Base-by-base conservation (phyloP, 2,797 vertebrate genomes). In the Botia kubotai region DNA sequence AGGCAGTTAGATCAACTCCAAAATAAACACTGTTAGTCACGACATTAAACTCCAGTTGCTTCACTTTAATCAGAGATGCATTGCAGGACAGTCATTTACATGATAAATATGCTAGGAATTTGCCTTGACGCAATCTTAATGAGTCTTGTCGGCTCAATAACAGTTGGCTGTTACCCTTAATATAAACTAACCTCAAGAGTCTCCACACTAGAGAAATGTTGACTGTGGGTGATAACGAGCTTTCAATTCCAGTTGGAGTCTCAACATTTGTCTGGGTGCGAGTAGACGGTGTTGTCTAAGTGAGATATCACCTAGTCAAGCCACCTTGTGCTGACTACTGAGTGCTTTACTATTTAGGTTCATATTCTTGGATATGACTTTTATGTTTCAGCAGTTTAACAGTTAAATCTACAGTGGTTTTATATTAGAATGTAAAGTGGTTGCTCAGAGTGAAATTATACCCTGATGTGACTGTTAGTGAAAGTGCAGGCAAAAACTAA, bases 121-220 rank as follows among this genome's bases (percentile, higher is more conserved):
- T 73, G 52, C 62, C 50, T 58, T 74, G 62, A 57, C 57, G 14
- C 58, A 65, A 67, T 74, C 77, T 79, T 29, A 72, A 26, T 26
- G 48, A 63, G 7, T 46, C 62, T 19, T 26, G 12, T 68, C 0
- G 0, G 21, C 17, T 68, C 21, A 73, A 11, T 73, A 80, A 74
- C 36, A 67, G 5, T 46, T 67, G 60, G 19, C 60, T 19, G 16
- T 80, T 70, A 73, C 70, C 50, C 12, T 80, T 62, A 66, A 80
- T 62, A 67, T 73, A 70, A 70, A 69, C 52, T 65, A 79, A 63
- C 85, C 71, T 79, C 7, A 57, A 55, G 43, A 65, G 67, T 82
- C 77, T 86, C 83, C 86, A 43, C 87, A 83, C 74, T 87, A 82
- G 77, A 82, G 86, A 89, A 92, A 91, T 90, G 91, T 90, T 90